Evolutionary conservation across 1,140 invertebrate species (phyloP).

Genomic region (Calliopsis andreniformis): DNA sequence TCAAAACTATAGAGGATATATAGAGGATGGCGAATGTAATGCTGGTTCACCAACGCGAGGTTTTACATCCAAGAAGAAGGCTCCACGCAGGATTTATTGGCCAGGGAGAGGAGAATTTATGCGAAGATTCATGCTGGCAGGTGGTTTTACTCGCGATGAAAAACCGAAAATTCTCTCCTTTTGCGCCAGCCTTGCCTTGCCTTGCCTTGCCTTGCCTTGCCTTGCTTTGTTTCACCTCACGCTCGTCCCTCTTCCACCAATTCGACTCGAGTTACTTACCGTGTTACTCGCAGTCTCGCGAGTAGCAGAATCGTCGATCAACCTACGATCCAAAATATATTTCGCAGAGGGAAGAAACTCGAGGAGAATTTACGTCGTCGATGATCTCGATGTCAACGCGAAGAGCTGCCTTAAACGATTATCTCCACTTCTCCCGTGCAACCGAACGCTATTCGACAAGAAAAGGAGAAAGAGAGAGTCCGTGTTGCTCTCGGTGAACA

Average conservation of each 20-base stretch:
- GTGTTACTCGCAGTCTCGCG: not conserved
- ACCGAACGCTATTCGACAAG: not conserved
- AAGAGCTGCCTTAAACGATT: too few species aligned
- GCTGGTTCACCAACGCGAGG: constrained; percentile 46
- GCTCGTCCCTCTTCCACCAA: too few species aligned
- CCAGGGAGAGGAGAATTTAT: constrained; percentile 73
- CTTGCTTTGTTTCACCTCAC: not conserved
- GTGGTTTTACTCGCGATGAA: constrained; percentile 59
- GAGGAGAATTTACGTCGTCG: too few species aligned
- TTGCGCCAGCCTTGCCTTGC: not conserved
- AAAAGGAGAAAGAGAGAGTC: too few species aligned
- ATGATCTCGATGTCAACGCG: too few species aligned
- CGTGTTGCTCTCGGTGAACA: not conserved
- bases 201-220: not conserved
- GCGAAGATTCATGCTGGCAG: constrained; percentile 76
- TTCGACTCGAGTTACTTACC: constrained; percentile 24
- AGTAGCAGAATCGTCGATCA: too few species aligned
- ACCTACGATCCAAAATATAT: too few species aligned
- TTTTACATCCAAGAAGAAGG: constrained; percentile 57
- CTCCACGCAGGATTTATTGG: constrained; percentile 73
- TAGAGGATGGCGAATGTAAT: constrained; percentile 55
- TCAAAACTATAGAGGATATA: too few species aligned
- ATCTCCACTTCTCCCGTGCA: not conserved
- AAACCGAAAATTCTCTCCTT: constrained; percentile 55
- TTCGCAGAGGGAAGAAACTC: too few species aligned